Evolutionary conservation across 1,140 invertebrate genomes (phyloP), one percentile per base, ranked within the genome.

Genomic region (Wasmannia auropunctata): DNA sequence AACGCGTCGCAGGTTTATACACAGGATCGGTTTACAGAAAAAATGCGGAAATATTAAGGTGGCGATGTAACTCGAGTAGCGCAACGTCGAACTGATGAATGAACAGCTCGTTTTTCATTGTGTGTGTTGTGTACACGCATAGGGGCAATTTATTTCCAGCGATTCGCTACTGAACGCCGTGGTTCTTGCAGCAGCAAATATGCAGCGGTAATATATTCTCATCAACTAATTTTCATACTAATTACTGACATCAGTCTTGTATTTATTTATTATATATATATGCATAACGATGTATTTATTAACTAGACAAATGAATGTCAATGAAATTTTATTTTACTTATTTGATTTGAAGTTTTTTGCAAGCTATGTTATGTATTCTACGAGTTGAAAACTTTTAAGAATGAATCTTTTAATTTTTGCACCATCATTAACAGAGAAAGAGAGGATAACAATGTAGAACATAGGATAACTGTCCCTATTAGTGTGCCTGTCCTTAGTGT

Each of bases 31-130:
- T 49, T 91, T 91, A 77, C 89, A 63, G 81, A 86, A 91, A 91
- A 91, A 88, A 88, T 87, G 89, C 86, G 91, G 86, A 91, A 91
- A 91, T 86, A 88, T 88, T 87, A 90, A 92, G 70, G 80, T 69
- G 79, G 76, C 72, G 80, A 79, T 81, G 86, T 91, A 91, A 92
- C 77, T 86, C 90, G 89, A 92, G 91, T 90, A 90, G 91, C 86
- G 83, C 46, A 63, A 85, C 60, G 56, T 62, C 70, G 31, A 54
- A 34, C 37, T 85, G 72, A 90, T 88, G 83, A 91, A 91, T 90
- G 86, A 90, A 86, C 63, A 60, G 46, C 34, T n/a, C 67, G 58
- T 85, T 87, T 85, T 87, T 83, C 77, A 69, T 88, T 74, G 31
- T 67, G 49, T 67, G 79, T 56, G 62, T 56, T 69, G 77, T 62